Percentiles rank a stretch among this genome's conserved stretches.
Conservation (phyloP, 2,797 vertebrate species). For the Linurgus olivaceus region DNA sequence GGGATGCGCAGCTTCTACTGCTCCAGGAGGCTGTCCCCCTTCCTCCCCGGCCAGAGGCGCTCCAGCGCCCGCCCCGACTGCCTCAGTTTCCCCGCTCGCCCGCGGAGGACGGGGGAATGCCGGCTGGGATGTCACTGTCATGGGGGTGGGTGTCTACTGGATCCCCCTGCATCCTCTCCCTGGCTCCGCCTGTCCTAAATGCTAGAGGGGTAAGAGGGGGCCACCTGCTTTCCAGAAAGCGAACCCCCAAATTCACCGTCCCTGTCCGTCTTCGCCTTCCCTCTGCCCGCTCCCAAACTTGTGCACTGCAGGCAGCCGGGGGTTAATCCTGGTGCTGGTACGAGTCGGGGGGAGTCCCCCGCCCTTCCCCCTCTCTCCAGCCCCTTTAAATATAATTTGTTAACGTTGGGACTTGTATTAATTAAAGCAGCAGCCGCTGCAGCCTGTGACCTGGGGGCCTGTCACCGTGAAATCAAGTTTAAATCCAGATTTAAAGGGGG, state of each 20-base stretch:
- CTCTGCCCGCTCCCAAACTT: not conserved
- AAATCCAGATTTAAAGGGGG: constrained; percentile 60
- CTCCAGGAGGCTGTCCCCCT: not conserved
- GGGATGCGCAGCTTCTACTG: not conserved
- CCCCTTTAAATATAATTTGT: constrained; percentile 65
- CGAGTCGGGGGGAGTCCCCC: not conserved
- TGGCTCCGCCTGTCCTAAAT: not conserved
- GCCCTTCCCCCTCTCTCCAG: constrained; percentile 19
- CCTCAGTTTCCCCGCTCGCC: constrained; percentile 21
- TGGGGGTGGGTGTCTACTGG: not conserved
- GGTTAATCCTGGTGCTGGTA: constrained; percentile 46
- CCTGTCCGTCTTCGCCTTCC: not conserved
- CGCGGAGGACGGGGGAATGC: not conserved
- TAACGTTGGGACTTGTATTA: constrained; percentile 67
- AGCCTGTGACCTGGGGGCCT: constrained; percentile 71
- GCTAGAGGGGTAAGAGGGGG: not conserved
- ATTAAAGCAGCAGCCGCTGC: constrained; percentile 70
- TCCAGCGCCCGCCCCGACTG: not conserved
- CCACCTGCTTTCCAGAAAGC: not conserved
- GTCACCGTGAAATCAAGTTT: constrained; percentile 72
- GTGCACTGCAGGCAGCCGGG: not conserved
- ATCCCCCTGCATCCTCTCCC: not conserved
- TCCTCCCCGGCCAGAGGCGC: not conserved
- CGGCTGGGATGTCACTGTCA: not conserved
- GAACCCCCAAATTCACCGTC: not conserved